These are phyloP conservation scores for Heliconius aoede DNA, from an alignment of 2,888 invertebrate species.

Conservation along the genomic window DNA sequence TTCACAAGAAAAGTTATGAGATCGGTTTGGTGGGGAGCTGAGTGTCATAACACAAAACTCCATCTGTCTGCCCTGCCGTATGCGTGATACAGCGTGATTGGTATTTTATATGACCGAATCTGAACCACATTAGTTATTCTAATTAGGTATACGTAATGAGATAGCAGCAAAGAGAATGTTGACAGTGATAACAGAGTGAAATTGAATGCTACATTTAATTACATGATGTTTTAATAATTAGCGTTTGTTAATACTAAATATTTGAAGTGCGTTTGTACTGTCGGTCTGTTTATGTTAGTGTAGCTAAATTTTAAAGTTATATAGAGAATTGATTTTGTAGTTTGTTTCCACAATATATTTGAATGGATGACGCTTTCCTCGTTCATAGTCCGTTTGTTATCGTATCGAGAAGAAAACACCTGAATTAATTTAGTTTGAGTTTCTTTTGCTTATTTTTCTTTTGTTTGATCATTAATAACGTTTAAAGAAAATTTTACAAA, in stretches of 20 bases:
- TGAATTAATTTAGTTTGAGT: neutral
- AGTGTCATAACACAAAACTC: too few relatives aligned
- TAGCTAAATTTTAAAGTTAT: constrained; percentile 18
- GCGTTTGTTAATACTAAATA: constrained; percentile 31
- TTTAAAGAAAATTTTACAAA: too few relatives aligned
- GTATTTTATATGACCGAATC: constrained; percentile 35
- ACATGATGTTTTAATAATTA: constrained; percentile 39
- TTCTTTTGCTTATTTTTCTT: too few relatives aligned
- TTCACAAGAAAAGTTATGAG: too few relatives aligned
- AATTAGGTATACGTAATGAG: constrained; percentile 41
- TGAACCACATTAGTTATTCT: constrained; percentile 42
- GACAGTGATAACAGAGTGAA: constrained; percentile 41
- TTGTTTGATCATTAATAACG: too few relatives aligned
- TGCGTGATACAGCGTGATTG: neutral
- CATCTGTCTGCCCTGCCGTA: too few relatives aligned
- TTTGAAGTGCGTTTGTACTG: constrained; percentile 31
- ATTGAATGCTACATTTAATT: constrained; percentile 39
- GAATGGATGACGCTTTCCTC: neutral
- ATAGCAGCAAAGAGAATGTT: constrained; percentile 42
- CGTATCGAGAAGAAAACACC: neutral
- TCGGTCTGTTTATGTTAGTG: constrained; percentile 14
- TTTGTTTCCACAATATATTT: neutral
- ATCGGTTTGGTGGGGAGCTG: too few relatives aligned
- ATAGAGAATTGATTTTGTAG: neutral
- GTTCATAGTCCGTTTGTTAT: neutral